Base-by-base conservation (phyloP, 64 coral and sea anemone species). In the Exaiptasia diaphana region DNA sequence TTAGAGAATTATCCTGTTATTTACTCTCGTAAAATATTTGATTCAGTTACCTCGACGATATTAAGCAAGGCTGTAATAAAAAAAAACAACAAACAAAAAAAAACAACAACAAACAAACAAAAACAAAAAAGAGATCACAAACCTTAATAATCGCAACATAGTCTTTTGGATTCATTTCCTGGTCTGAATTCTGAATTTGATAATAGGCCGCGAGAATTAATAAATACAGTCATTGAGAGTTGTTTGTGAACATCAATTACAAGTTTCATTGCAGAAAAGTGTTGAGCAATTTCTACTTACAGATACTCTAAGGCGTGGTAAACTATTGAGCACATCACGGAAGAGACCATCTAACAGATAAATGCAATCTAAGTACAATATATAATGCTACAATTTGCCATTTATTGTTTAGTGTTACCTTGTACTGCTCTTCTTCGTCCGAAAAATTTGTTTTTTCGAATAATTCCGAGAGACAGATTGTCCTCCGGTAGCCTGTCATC, bases 111-210 rank as follows among this genome's bases (percentile, higher is more conserved):
- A 21, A 1, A 17, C 4, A 35, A 35, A 38, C 24, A 20, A 12
- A 3, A 38, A 4, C 14, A 9, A 43, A 30, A n/a, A 46, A 41
- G 18, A 45, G 10, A 42, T 67, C 20, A 64, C 57, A 35, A 67
- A 96, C 92, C 92, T 96, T 96, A 32, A 96, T 81, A 31, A 96
- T 96, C 29, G 68, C 81, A 4, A 96, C 62, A 45, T 96, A 96
- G 52, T 96, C 87, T 13, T 67, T 75, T 36, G 86, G 48, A 11
- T 40, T 45, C 87, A 96, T 81, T 31, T 40, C 41, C 23, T 96
- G 92, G 5, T 86, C 81, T 27, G 81, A 64, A 6, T 50, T 75
- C 81, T 85, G 35, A n/a, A 25, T 29, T 4, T 32, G 17, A 4
- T 14, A 49, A 35, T 52, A 37, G 43, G 43, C 6, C 43, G 43